phyloP scores from a whole-genome alignment of 2,888 invertebrate species.

The Agriopis leucophaearia region DNA sequence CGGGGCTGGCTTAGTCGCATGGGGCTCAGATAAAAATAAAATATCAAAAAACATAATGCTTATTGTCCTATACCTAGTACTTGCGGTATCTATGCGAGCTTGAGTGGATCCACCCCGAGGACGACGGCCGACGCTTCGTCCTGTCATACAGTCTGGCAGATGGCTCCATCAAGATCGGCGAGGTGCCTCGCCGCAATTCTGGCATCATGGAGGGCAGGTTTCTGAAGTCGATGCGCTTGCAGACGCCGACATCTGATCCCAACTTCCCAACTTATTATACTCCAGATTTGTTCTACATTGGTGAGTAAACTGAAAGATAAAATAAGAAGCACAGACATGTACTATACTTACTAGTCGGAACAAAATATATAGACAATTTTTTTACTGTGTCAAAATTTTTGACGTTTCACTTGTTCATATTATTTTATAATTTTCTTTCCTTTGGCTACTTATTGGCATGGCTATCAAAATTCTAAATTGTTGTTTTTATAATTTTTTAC shows the following conservation, averaged over 20 bases:
- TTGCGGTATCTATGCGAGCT: conserved; percentile 92
- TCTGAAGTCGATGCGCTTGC: conserved; percentile 88
- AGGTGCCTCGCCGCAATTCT: conserved; percentile 90
- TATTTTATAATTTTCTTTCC: no score
- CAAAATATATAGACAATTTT: no score
- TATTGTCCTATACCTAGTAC: conserved; percentile 64
- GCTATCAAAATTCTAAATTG: no score
- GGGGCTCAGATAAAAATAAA: no score
- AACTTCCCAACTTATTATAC: conserved; percentile 92
- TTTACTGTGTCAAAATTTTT: no score
- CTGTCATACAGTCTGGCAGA: conserved; percentile 92
- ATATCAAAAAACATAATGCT: background rate
- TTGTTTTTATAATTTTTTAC: no score
- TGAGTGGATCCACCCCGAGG: conserved; percentile 93
- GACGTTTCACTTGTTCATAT: no score
- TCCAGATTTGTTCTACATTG: conserved; percentile 92
- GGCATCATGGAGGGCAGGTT: conserved; percentile 93
- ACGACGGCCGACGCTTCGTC: conserved; percentile 91
- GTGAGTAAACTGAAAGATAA: conserved; percentile 66
- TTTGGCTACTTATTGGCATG: no score
- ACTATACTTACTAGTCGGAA: no score
- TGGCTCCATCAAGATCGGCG: conserved; percentile 91
- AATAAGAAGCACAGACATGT: no score
- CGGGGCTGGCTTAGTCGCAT: no score
- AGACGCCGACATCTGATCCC: conserved; percentile 89